These are phyloP conservation scores for Trachelus tabidus DNA, from an alignment of 2,888 invertebrate species.

Conservation along the genomic window DNA sequence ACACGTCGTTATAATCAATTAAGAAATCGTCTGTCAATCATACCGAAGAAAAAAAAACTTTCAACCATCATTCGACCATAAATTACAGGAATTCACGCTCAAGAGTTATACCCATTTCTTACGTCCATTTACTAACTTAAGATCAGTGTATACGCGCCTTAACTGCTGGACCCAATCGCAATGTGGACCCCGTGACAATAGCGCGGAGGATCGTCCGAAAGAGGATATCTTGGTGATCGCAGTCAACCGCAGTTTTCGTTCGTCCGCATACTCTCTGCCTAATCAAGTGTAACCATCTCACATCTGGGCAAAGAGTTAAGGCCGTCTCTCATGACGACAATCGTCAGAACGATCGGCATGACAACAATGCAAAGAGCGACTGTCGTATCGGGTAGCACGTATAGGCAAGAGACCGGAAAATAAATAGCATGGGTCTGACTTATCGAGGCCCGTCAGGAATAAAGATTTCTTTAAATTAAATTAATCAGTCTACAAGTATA, in stretches of 20 bases:
- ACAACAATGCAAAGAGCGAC: neutral
- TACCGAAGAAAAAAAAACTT: neutral
- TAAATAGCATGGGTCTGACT: neutral
- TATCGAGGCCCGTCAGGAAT: neutral
- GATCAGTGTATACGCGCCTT: neutral
- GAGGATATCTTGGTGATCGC: neutral
- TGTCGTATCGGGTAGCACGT: neutral
- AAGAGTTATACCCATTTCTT: neutral
- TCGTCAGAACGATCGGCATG: neutral
- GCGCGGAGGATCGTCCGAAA: neutral
- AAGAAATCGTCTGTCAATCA: neutral
- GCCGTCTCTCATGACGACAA: neutral
- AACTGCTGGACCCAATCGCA: neutral
- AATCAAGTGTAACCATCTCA: slow-evolving; percentile 19
- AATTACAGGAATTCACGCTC: neutral
- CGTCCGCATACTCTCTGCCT: slow-evolving; percentile 3
- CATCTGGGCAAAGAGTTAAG: slow-evolving; percentile 5
- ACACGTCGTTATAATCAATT: neutral
- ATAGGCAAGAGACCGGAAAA: neutral
- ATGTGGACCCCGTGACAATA: neutral
- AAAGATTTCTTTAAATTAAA: neutral
- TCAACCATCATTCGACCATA: too few species aligned
- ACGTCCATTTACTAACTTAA: too few species aligned
- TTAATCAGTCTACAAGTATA: neutral
- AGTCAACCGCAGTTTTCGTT: neutral